A percentile compares a stretch with the other conserved stretches of the same genome.
Conservation (phyloP, 2,797 vertebrate genomes). For the Tenualosa thibaudeaui region DNA sequence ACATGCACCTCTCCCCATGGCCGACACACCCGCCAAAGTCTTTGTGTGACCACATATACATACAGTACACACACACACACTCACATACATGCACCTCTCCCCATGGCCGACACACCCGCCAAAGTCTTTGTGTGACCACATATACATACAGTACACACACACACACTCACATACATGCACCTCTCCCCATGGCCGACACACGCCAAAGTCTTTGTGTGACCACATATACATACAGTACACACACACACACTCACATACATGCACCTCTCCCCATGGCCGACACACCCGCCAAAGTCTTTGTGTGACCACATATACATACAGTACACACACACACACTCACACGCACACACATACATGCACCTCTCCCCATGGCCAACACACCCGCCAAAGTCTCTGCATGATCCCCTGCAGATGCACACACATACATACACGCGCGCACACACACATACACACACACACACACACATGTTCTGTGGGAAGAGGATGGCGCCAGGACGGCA, state of each 20-base stretch:
- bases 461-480: constrained; percentile 66
- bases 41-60: too few species aligned
- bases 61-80: too few species aligned
- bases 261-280: constrained; percentile 79
- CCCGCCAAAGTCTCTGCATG: constrained; percentile 99
- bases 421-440: background rate
- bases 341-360: constrained; percentile 62
- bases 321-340: constrained; percentile 43
- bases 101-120: too few species aligned
- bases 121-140: too few species aligned
- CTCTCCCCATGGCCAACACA: constrained; percentile 78
- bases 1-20: background rate
- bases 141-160: constrained; percentile 38
- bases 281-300: constrained; percentile 96
- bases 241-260: constrained; percentile 6
- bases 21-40: too few species aligned
- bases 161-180: constrained; percentile 63
- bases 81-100: constrained; percentile 4
- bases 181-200: constrained; percentile 79
- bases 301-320: constrained; percentile 50
- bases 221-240: constrained; percentile 16
- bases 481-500: background rate
- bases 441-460: constrained; percentile 41
- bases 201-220: constrained; percentile 99
- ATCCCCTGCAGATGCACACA: constrained; percentile 58